A percentile compares a stretch with the other conserved stretches of the same genome.
Conservation (phyloP, 2,888 invertebrate genomes). For the Drosophila paracracens region DNA sequence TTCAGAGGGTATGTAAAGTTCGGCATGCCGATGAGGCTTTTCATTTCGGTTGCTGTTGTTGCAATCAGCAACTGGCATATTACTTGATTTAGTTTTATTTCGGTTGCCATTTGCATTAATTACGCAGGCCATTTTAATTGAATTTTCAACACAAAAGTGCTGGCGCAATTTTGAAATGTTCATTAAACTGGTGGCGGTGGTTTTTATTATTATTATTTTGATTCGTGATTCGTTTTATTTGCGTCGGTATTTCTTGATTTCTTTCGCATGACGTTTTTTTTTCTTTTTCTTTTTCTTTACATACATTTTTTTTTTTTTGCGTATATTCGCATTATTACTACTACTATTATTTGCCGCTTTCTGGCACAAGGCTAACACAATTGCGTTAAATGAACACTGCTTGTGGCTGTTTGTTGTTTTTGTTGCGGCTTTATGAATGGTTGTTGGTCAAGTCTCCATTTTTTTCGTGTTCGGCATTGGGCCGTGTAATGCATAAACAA, state of each 20-base stretch:
- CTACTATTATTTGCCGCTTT: slow-evolving; percentile 64
- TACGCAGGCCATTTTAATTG: slow-evolving; percentile 68
- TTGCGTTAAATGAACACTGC: slow-evolving; percentile 67
- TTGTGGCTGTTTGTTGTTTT: slow-evolving; percentile 39
- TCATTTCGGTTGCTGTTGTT: background rate
- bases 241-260: slow-evolving; percentile 40
- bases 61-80: slow-evolving; percentile 6
- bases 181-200: slow-evolving; percentile 55
- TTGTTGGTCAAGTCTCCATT: slow-evolving; percentile 47
- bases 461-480: slow-evolving; percentile 39
- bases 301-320: slow-evolving; percentile 20
- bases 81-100: slow-evolving; percentile 67
- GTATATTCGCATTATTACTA: slow-evolving; percentile 65
- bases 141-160: slow-evolving; percentile 70
- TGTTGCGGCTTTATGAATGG: slow-evolving; percentile 63
- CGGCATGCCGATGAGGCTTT: too few relatives aligned
- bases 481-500: slow-evolving; percentile 68
- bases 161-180: slow-evolving; percentile 69
- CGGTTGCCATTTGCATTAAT: slow-evolving; percentile 73
- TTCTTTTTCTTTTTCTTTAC: slow-evolving; percentile 10
- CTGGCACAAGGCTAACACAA: slow-evolving; percentile 76
- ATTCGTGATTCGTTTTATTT: slow-evolving; percentile 54
- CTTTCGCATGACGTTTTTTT: slow-evolving; percentile 18
- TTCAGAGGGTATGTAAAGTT: background rate
- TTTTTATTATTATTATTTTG: slow-evolving; percentile 41